Base-by-base conservation (phyloP, 2,888 invertebrate species). In the Nemotelus nigrinus region DNA sequence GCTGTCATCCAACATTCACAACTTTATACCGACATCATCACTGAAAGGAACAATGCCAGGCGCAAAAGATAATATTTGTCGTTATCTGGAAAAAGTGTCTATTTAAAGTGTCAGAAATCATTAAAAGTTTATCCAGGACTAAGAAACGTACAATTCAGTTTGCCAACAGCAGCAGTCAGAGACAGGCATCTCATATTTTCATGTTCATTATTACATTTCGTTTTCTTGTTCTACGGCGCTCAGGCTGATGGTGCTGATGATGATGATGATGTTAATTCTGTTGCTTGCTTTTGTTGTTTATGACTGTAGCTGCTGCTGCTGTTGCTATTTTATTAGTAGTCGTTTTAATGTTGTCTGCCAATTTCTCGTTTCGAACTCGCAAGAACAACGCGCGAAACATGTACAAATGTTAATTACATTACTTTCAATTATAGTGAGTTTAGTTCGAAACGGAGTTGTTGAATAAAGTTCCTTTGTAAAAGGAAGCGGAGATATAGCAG, bases 81-180 rank as follows among this genome's bases (percentile, higher is more conserved):
- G 60, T 43, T 60, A 70, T 70, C 70, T 70, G 53, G n/a, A 43
- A 63, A 63, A 53, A 41, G 48, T 8, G 55, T 70, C 70, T 70
- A 70, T 70, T 70, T 47, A 53, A 70, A 70, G 70, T 70, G 70
- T 70, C 70, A 70, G 70, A 55, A 70, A 70, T 70, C 70, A 70
- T 70, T 53, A 70, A 70, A 70, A 70, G 55, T 70, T 70, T 70
- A 70, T 70, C 70, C 55, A 8, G 8, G 39, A 25, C 25, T 25
- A 25, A 25, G 25, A 25, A 25, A 25, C 25, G 25, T 25, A 25
- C 25, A 25, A 25, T 25, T 25, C 25, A 25, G 25, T 25, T 25
- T 25, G 25, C 25, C 25, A 25, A 25, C 25, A 25, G 25, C 25
- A 25, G 53, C 53, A 43, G 7, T 57, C n/a, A 67, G 39, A 7